These are phyloP conservation scores for Catocala nupta DNA, from an alignment of 2,888 invertebrate species.

Conservation along the genomic window DNA sequence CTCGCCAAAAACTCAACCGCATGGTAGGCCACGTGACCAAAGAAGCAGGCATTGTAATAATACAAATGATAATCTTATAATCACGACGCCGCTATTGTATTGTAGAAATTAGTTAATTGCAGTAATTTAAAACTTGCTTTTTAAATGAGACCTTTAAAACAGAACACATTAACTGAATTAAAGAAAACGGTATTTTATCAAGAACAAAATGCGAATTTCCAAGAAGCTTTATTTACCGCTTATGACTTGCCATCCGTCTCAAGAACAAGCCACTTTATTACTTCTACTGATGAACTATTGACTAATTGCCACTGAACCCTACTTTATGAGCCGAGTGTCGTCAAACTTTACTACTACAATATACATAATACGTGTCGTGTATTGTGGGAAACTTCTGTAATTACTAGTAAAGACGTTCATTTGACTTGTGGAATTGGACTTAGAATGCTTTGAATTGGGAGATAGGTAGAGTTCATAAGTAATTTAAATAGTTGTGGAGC, in stretches of 20 bases:
- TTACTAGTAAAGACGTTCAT: constrained; percentile 2
- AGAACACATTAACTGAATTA: too few species aligned
- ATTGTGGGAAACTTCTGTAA: not conserved
- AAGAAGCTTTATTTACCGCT: constrained; percentile 13
- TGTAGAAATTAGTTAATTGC: too few species aligned
- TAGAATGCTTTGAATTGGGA: not conserved
- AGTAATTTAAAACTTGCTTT: too few species aligned
- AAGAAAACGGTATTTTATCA: too few species aligned
- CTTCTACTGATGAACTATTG: constrained; percentile 53
- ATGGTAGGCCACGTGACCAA: too few species aligned
- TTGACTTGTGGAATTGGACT: not conserved
- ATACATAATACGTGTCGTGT: constrained; percentile 8
- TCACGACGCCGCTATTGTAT: too few species aligned
- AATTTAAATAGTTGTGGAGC: not conserved
- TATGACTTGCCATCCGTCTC: constrained; percentile 30
- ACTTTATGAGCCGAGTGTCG: constrained; percentile 38
- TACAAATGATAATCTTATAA: too few species aligned
- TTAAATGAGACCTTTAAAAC: too few species aligned
- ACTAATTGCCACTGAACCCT: constrained; percentile 52
- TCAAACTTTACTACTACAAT: constrained; percentile 37
- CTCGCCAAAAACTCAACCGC: too few species aligned
- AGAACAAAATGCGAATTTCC: too few species aligned
- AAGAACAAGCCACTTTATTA: constrained; percentile 46
- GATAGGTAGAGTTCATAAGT: not conserved
- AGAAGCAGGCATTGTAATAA: too few species aligned